Evolutionary conservation across 2,888 invertebrate genomes (phyloP).

Genomic region (Heliconius hortense): DNA sequence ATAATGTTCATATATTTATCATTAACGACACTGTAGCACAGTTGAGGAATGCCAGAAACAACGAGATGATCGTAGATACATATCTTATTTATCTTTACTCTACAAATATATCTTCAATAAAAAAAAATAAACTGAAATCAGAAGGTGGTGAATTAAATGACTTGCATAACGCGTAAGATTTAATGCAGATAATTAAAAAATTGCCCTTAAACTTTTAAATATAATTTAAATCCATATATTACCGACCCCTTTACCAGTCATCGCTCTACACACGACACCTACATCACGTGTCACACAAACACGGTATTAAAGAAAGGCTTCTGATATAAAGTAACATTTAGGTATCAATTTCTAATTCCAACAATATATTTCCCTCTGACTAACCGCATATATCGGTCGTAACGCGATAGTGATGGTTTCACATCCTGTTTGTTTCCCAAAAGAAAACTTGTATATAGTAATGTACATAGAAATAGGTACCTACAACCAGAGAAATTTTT

Average conservation of each 20-base stretch:
- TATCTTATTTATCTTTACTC: too few species aligned
- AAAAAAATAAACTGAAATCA: background rate
- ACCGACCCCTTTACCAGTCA: conserved; percentile 19
- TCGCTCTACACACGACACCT: conserved; percentile 8
- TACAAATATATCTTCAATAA: too few species aligned
- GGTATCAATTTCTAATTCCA: conserved; percentile 40
- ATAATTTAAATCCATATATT: background rate
- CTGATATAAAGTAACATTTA: conserved; percentile 41
- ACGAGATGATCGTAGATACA: too few species aligned
- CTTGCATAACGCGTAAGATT: background rate
- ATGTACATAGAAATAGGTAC: too few species aligned
- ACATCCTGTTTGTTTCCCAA: conserved; percentile 39
- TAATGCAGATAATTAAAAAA: background rate
- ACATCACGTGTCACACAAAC: conserved; percentile 14
- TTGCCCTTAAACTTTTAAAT: background rate
- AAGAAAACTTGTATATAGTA: conserved; percentile 30
- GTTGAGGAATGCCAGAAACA: too few species aligned
- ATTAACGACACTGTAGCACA: too few species aligned
- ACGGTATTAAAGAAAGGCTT: conserved; percentile 40
- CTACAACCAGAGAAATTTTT: background rate
- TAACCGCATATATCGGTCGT: conserved; percentile 42
- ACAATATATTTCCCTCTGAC: conserved; percentile 41
- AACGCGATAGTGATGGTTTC: conserved; percentile 41
- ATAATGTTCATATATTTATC: too few species aligned
- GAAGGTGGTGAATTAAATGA: background rate